Evolutionary conservation across 2,797 vertebrate species (phyloP).

Genomic region (Protonibea diacanthus): DNA sequence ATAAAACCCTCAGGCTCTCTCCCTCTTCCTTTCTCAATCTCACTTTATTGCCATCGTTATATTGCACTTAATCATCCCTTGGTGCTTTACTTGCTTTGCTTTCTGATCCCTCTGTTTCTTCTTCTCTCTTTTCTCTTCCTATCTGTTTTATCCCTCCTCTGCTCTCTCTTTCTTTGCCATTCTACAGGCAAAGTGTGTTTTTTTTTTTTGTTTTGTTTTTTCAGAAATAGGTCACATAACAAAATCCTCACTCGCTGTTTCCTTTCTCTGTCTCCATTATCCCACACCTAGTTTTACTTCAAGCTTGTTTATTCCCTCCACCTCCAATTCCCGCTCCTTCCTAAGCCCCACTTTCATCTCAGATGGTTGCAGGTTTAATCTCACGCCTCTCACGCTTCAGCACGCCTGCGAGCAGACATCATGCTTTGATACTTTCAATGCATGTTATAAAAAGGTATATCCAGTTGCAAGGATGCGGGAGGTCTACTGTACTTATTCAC

Average conservation of each 20-base stretch:
- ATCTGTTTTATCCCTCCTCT: background rate
- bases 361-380: constrained; percentile 52
- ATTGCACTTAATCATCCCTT: constrained; percentile 63
- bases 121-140: background rate
- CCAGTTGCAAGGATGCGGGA: constrained; percentile 16
- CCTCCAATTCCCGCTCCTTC: constrained; percentile 31
- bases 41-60: constrained; percentile 65
- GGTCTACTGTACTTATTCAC: constrained; percentile 14
- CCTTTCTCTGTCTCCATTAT: constrained; percentile 18
- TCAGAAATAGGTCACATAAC: constrained; percentile 45
- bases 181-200: constrained; percentile 27
- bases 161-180: background rate
- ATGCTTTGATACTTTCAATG: constrained; percentile 39
- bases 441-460: constrained; percentile 28
- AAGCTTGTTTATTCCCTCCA: constrained; percentile 37
- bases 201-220: constrained; percentile 15
- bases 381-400: constrained; percentile 20
- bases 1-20: constrained; percentile 69
- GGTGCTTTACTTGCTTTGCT: constrained; percentile 16
- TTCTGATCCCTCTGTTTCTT: constrained; percentile 34
- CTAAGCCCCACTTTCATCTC: constrained; percentile 50
- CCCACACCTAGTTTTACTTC: constrained; percentile 25
- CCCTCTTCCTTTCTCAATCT: constrained; percentile 54
- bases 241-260: background rate
- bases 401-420: constrained; percentile 11